phyloP scores from a whole-genome alignment of 1,140 invertebrate species.

The Saccostrea echinata region DNA sequence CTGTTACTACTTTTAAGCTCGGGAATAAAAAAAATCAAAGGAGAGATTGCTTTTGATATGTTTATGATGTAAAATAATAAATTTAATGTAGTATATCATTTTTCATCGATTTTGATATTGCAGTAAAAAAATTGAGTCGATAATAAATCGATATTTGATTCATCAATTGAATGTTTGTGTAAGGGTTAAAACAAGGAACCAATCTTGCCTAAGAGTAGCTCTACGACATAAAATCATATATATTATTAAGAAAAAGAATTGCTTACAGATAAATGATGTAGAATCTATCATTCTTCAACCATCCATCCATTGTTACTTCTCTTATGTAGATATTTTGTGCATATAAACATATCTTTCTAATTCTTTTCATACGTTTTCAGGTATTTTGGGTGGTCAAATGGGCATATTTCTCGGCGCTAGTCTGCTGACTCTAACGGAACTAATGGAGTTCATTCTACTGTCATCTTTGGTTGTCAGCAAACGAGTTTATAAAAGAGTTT shows the following conservation, averaged over 20 bases:
- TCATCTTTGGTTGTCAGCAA: neutral
- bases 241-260: too few species aligned
- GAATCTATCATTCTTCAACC: too few species aligned
- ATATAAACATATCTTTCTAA: too few species aligned
- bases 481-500: neutral
- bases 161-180: too few species aligned
- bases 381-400: slow-evolving; percentile 75
- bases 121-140: neutral
- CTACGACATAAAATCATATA: neutral
- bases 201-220: neutral
- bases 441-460: slow-evolving; percentile 63
- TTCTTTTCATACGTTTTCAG: slow-evolving; percentile 50
- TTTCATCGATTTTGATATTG: neutral
- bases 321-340: neutral
- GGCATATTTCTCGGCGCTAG: slow-evolving; percentile 76
- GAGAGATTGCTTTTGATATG: too few species aligned
- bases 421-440: slow-evolving; percentile 72
- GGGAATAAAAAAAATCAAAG: too few species aligned
- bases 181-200: neutral
- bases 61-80: too few species aligned
- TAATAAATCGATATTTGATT: too few species aligned
- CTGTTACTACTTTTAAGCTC: too few species aligned
- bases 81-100: neutral
- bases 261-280: too few species aligned
- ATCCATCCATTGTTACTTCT: too few species aligned